Evolutionary conservation across 2,113 vertebrate species (phyloP), one percentile per base, ranked within the genome.

Genomic region (Perognathus longimembris): DNA sequence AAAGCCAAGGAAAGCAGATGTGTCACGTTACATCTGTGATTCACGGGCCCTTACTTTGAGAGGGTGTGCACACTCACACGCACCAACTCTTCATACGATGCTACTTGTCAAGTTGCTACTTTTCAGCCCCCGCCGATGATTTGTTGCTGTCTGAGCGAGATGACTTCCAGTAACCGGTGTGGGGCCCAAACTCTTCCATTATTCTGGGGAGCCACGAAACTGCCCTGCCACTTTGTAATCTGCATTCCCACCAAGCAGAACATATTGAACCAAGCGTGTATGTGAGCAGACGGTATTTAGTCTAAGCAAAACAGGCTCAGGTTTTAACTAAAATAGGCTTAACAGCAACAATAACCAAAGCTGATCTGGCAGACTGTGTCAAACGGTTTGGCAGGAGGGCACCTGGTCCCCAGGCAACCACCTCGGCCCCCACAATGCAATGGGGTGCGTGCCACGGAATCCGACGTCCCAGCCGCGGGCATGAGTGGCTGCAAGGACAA

Each of bases 261-360:
- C 0, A 1, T n/a, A 14, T 1, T 59, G 81, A 86, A 84, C 71
- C 7, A n/a, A 50, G n/a, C n/a, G 63, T 42, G 93, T 40, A 95
- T 42, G 93, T 40, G 95, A 74, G 50, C 11, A 95, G 95, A 94
- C 42, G 3, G 5, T 92, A 64, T 73, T 67, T 36, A n/a, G 28
- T 18, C 78, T 54, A 71, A 66, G 82, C 42, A 85, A 95, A 86
- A 90, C 66, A 89, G 90, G 86, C 91, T 78, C 70, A 54, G 94
- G 94, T 95, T 94, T 95, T 91, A 92, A 92, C 91, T 91, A 88
- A 93, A 96, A 93, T 40, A 64, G 88, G 82, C 85, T 95, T 91
- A 92, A 81, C 42, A 17, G 54, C 88, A 92, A 85, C 0, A 36
- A 88, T 92, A 90, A 81, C 81, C 89, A 93, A 84, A 93, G 80